Conservation (phyloP, 2,888 invertebrate genomes). For the Lasioglossum pauxillum region DNA sequence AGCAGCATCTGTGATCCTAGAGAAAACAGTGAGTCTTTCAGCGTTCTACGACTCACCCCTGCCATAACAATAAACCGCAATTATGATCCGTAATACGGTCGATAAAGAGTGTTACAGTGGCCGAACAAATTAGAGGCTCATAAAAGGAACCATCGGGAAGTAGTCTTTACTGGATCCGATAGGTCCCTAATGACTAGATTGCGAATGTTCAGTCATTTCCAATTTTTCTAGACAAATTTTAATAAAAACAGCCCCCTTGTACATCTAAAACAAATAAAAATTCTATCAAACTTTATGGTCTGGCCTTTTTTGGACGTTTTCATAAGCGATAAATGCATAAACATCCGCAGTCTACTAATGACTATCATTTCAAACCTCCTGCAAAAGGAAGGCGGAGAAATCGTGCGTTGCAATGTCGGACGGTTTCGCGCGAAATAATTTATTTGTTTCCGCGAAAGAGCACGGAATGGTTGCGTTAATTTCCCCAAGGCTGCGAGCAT, state of each 20-base stretch:
- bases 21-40: background rate
- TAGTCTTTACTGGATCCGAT: background rate
- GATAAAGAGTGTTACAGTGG: background rate
- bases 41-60: background rate
- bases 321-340: too few species aligned
- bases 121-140: background rate
- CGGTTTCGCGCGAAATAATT: background rate
- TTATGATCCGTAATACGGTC: background rate
- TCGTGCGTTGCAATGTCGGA: background rate
- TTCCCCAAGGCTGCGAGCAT: slow-evolving; percentile 11
- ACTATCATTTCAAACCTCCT: background rate
- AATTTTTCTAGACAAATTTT: too few species aligned
- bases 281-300: too few species aligned
- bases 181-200: background rate
- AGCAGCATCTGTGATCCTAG: background rate
- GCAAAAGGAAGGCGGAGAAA: background rate
- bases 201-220: too few species aligned
- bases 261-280: too few species aligned
- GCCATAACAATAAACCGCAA: background rate
- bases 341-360: too few species aligned
- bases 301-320: too few species aligned
- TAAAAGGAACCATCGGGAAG: background rate
- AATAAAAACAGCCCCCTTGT: too few species aligned
- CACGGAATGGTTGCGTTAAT: background rate
- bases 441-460: background rate